These are phyloP conservation scores for Siphonodentalium dalli DNA, from an alignment of 2,888 invertebrate species.

Conservation along the genomic window DNA sequence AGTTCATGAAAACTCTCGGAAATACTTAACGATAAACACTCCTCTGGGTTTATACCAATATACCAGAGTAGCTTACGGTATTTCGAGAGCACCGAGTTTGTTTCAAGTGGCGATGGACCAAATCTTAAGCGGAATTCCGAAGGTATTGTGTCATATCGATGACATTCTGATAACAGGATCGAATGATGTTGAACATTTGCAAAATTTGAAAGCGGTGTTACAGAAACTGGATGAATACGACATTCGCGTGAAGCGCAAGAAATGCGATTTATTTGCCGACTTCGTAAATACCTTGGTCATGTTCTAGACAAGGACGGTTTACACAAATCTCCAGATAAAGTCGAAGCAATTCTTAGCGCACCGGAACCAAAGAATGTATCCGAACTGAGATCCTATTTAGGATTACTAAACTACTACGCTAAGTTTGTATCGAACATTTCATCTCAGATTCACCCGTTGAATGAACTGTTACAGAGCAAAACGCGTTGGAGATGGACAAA, in stretches of 20 bases:
- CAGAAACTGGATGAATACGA: constrained; percentile 14
- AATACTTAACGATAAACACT: constrained; percentile 30
- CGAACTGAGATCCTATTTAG: constrained; percentile 1
- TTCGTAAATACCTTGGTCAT: neutral
- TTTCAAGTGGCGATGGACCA: constrained; percentile 30
- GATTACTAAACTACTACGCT: constrained; percentile 12
- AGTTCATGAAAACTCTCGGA: constrained; percentile 18
- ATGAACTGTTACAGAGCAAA: constrained; percentile 50
- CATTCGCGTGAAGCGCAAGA: neutral
- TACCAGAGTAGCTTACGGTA: constrained; percentile 23
- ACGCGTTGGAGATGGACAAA: constrained; percentile 26
- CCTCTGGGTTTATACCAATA: constrained; percentile 23
- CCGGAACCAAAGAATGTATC: constrained; percentile 5
- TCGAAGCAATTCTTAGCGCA: neutral
- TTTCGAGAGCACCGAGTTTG: constrained; percentile 24
- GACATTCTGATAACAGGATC: constrained; percentile 23
- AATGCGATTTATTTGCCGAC: constrained; percentile 1
- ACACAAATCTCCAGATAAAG: constrained; percentile 6
- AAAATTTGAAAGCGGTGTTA: constrained; percentile 14
- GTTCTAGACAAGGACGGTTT: constrained; percentile 5
- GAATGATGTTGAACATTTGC: constrained; percentile 14
- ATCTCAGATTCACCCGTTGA: constrained; percentile 29
- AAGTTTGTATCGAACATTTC: constrained; percentile 38
- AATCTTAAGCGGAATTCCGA: constrained; percentile 19
- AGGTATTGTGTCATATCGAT: too few species aligned